Base-by-base conservation (phyloP, 1,140 invertebrate genomes). In the Trichomalopsis sarcophagae region DNA sequence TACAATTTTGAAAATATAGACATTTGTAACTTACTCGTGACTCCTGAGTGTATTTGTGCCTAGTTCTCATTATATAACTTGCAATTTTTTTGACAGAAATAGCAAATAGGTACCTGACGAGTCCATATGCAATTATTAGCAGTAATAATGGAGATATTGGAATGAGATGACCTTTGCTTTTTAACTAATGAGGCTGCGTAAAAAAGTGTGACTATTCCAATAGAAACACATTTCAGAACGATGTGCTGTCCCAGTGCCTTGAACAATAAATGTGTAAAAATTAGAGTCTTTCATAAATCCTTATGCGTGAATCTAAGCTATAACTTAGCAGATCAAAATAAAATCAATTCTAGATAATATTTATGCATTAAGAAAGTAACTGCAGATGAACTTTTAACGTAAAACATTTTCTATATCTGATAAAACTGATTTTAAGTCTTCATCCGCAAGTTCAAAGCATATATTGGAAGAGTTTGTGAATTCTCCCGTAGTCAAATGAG, bases 131-230 rank as follows among this genome's bases (percentile, higher is more conserved):
- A n/a, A 97, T 96, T 55, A 97, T 97, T 1, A 98, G 97, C 7
- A 97, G 93, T 71, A 98, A 94, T 73, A 99, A 94, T 30, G 96
- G 95, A 96, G 97, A 99, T 87, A 98, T 96, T 0, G 98, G 97
- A 85, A 99, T 93, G 94, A 98, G 96, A 86, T 97, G 94, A 71
- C 97, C 97, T 89, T 96, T 96, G 30, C 95, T 95, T 77, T 96
- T 96, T 94, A 4, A 99, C 97, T 44, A 99, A 94, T 87, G 97
- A 98, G 23, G 98, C 97, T 21, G 97, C 97, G 91, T 97, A 97
- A 92, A 99, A 99, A 86, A 98, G 98, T 44, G 98, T 97, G 7
- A 98, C 95, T 40, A 99, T 93, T 82, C 97, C 96, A 90, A 97
- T 95, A 88, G 97, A 96, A 55, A 97, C 93, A 88, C 96, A 96